A percentile compares a stretch with the other conserved stretches of the same genome.
Evolutionary conservation across 2,888 invertebrate species (phyloP).

Genomic region (Biston betularia): DNA sequence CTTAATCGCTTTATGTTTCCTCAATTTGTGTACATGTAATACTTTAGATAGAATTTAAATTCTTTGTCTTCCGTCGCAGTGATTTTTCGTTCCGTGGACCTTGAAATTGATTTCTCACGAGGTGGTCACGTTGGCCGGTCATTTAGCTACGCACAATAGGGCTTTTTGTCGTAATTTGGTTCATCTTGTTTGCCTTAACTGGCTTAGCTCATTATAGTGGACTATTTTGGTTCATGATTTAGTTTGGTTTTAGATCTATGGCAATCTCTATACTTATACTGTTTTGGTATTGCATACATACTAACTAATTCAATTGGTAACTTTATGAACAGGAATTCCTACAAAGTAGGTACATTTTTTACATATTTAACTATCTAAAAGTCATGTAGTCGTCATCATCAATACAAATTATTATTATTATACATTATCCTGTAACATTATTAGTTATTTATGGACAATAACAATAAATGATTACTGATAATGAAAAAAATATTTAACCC

Average conservation of each 20-base stretch:
- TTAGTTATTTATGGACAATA: no score
- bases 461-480: no score
- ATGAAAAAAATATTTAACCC: no score
- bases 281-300: no score
- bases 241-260: conserved; percentile 8
- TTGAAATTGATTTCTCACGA: conserved; percentile 62
- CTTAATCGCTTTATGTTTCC: conserved; percentile 36
- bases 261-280: conserved; percentile 20
- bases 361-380: no score
- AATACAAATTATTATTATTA: no score
- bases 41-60: conserved; percentile 39
- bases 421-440: no score
- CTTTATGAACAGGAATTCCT: no score
- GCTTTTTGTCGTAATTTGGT: conserved; percentile 48
- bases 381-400: no score
- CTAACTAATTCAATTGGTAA: no score
- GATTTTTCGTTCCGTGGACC: conserved; percentile 43
- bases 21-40: conserved; percentile 42
- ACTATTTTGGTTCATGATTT: conserved; percentile 35
- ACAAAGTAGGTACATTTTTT: no score
- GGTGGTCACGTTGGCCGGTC: conserved; percentile 50
- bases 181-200: conserved; percentile 34
- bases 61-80: conserved; percentile 32
- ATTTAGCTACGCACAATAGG: conserved; percentile 51
- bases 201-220: conserved; percentile 30